phyloP scores from a whole-genome alignment of 2,888 invertebrate species.

The Escarpia spicata region DNA sequence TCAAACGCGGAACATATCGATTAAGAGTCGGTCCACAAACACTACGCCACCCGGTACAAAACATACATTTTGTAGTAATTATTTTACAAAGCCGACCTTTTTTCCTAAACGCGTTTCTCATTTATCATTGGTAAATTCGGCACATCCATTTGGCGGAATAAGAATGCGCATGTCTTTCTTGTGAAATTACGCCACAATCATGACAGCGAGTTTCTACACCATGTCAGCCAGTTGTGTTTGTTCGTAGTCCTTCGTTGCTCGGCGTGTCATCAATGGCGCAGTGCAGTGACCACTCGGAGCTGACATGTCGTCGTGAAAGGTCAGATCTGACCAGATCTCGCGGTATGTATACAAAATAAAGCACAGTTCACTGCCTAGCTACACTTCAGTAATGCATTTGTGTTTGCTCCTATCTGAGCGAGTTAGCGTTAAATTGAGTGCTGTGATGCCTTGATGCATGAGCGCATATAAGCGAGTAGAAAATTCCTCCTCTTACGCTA shows the following conservation, averaged over 20 bases:
- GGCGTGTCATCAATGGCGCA: background rate
- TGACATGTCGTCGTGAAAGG: background rate
- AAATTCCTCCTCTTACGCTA: background rate
- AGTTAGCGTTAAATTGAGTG: background rate
- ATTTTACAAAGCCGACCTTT: no score
- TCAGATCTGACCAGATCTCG: background rate
- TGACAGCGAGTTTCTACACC: background rate
- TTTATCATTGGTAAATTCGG: background rate
- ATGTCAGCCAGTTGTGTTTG: background rate
- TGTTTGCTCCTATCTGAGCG: background rate
- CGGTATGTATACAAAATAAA: background rate
- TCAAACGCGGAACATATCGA: no score
- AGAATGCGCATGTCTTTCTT: background rate
- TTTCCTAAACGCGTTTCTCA: background rate
- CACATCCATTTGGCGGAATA: background rate
- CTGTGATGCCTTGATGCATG: background rate
- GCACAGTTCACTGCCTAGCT: background rate
- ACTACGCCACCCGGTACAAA: no score
- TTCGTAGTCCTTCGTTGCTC: background rate
- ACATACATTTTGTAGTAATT: no score
- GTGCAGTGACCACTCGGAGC: background rate
- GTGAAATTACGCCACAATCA: background rate
- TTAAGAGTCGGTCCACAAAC: no score
- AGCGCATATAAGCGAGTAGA: background rate
- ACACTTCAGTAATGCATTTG: background rate